Evolutionary conservation across 2,113 vertebrate genomes (phyloP), one percentile per base, ranked within the genome.

Genomic region (Grus americana): DNA sequence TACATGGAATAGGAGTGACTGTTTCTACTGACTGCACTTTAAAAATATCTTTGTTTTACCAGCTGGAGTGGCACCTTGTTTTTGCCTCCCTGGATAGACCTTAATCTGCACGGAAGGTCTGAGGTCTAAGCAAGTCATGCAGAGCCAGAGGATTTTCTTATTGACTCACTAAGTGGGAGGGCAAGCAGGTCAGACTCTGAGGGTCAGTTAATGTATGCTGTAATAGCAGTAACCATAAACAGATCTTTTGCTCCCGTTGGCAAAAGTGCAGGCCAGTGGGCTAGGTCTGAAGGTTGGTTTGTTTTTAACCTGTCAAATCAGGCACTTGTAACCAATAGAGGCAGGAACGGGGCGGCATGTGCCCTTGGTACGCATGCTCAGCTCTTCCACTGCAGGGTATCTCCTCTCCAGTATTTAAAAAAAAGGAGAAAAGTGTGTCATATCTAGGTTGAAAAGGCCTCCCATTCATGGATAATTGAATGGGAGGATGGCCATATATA

Each of bases 41-140:
- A 93, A 96, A 97, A 97, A 95, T 97, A 97, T 87, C 92, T 97
- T 92, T 93, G 76, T 95, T 96, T 95, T 91, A 94, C 91, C 97
- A 93, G 83, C 86, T 97, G 97, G 86, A 94, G 66, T 95, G 83
- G 80, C 96, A 97, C 91, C 92, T 95, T 93, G 61, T 52, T 93
- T 90, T 72, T 65, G 34, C 86, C 44, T 95, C 62, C 36, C 80
- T 90, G 67, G 47, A 62, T 27, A 86, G 90, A 88, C 75, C 84
- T 94, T 93, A 88, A 70, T 88, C 84, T 85, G 66, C 85, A 54
- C 67, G 65, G 87, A 88, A 93, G 79, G 81, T 91, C 81, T 95
- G 91, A 93, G 74, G 76, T 88, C 96, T 92, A 1, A 59, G 92
- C 80, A 88, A 95, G 88, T 93, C 90, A 87, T 80, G 85, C 92